Evolutionary conservation across 2,797 vertebrate species (phyloP).

Genomic region (Halcyon badia): DNA sequence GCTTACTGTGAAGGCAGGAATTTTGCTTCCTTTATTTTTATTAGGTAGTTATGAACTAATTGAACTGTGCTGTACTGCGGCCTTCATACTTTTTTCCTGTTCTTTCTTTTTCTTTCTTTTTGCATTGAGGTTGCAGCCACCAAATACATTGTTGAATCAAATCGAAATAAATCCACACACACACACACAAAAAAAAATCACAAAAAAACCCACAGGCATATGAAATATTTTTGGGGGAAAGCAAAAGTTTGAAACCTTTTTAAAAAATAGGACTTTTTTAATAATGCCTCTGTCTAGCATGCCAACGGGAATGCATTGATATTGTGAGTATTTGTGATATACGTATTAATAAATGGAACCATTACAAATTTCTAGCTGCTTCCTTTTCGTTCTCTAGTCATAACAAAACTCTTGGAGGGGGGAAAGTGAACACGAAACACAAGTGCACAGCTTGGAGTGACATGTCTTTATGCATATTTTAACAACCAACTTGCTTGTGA

Average conservation of each 20-base stretch:
- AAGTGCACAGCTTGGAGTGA: neutral
- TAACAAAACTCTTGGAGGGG: neutral
- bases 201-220: conserved; percentile 36
- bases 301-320: conserved; percentile 90
- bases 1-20: conserved; percentile 81
- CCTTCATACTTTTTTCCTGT: conserved; percentile 66
- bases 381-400: conserved; percentile 40
- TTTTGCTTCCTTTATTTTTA: conserved; percentile 78
- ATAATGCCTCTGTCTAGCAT: conserved; percentile 91
- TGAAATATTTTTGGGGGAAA: conserved; percentile 77
- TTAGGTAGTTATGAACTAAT: conserved; percentile 77
- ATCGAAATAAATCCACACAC: conserved; percentile 35
- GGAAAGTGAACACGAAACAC: neutral
- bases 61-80: conserved; percentile 75
- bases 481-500: neutral
- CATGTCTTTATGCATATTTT: neutral
- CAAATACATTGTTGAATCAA: conserved; percentile 74
- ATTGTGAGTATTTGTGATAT: conserved; percentile 96
- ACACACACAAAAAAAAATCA: neutral
- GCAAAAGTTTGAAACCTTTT: conserved; percentile 82
- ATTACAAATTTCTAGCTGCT: conserved; percentile 75
- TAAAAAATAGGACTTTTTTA: conserved; percentile 84
- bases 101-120: conserved; percentile 67
- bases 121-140: conserved; percentile 79
- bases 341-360: conserved; percentile 95